phyloP scores from a whole-genome alignment of 2,888 invertebrate genomes.

The Clunio marinus region DNA sequence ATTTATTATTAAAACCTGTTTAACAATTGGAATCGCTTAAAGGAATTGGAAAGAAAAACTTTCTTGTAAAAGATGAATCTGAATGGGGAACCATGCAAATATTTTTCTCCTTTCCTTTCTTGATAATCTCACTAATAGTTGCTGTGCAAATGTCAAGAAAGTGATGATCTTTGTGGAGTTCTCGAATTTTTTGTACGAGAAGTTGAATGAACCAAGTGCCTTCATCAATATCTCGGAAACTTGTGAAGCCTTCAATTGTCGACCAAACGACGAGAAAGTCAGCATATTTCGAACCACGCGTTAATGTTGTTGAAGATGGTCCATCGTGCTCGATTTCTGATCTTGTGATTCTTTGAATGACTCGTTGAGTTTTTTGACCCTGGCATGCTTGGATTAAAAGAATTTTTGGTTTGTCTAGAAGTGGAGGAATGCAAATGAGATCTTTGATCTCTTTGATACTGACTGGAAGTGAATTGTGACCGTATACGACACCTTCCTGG shows the following conservation, averaged over 20 bases:
- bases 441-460: slow-evolving; percentile 51
- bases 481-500: slow-evolving; percentile 52
- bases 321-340: slow-evolving; percentile 40
- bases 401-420: slow-evolving; percentile 55
- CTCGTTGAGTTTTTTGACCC: slow-evolving; percentile 45
- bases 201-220: slow-evolving; percentile 51
- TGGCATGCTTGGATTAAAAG: slow-evolving; percentile 59
- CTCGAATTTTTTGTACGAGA: slow-evolving; percentile 45
- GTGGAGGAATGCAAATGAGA: slow-evolving; percentile 50
- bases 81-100: slow-evolving; percentile 46
- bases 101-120: slow-evolving; percentile 44
- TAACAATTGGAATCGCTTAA: neutral
- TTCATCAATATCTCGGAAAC: slow-evolving; percentile 43
- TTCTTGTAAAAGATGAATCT: slow-evolving; percentile 44
- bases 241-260: slow-evolving; percentile 47
- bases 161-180: slow-evolving; percentile 46
- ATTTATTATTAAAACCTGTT: no score
- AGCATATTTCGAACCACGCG: slow-evolving; percentile 40
- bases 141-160: slow-evolving; percentile 46
- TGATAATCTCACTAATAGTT: slow-evolving; percentile 43
- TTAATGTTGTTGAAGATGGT: neutral
- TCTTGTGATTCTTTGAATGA: slow-evolving; percentile 17
- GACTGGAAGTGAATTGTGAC: slow-evolving; percentile 53
- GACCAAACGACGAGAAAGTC: slow-evolving; percentile 49
- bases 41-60: slow-evolving; percentile 45